Conservation (phyloP, 2,797 vertebrate species). For the Zenarchopterus dispar region DNA sequence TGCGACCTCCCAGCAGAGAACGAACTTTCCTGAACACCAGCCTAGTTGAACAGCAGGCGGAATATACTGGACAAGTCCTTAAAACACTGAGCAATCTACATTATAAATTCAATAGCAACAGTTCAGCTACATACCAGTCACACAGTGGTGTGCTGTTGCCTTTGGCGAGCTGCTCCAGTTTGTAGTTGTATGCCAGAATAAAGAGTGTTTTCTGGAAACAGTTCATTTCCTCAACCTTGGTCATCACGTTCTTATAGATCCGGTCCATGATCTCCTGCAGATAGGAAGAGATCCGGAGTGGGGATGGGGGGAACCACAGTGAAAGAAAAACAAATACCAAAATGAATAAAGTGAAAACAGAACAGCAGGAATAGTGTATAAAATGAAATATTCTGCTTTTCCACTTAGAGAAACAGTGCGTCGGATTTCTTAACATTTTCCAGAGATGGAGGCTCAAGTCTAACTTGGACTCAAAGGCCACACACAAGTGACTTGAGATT, state of each 20-base stretch:
- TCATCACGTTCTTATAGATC: slow-evolving; percentile 97
- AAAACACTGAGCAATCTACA: background rate
- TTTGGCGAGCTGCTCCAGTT: slow-evolving; percentile 93
- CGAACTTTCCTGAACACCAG: slow-evolving; percentile 92
- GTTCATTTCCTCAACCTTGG: slow-evolving; percentile 93
- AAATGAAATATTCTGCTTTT: background rate
- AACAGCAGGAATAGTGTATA: background rate
- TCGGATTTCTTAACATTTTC: no score
- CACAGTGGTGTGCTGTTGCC: slow-evolving; percentile 90
- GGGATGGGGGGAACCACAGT: background rate
- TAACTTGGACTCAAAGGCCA: no score
- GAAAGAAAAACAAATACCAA: no score
- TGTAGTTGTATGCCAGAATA: slow-evolving; percentile 94
- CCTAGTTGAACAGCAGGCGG: slow-evolving; percentile 52
- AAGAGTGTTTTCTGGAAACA: slow-evolving; percentile 89
- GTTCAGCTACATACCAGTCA: slow-evolving; percentile 80
- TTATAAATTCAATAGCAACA: background rate
- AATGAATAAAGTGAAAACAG: no score
- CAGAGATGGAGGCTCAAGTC: no score
- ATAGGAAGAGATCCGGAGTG: no score
- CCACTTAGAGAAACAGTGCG: no score
- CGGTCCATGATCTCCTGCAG: slow-evolving; percentile 98
- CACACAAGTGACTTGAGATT: no score
- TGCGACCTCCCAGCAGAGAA: slow-evolving; percentile 89
- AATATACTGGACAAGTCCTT: background rate